Percentiles rank a stretch among this genome's conserved stretches.
These are phyloP conservation scores for Archips crataeganus DNA, from an alignment of 2,888 invertebrate species.

Conservation along the genomic window DNA sequence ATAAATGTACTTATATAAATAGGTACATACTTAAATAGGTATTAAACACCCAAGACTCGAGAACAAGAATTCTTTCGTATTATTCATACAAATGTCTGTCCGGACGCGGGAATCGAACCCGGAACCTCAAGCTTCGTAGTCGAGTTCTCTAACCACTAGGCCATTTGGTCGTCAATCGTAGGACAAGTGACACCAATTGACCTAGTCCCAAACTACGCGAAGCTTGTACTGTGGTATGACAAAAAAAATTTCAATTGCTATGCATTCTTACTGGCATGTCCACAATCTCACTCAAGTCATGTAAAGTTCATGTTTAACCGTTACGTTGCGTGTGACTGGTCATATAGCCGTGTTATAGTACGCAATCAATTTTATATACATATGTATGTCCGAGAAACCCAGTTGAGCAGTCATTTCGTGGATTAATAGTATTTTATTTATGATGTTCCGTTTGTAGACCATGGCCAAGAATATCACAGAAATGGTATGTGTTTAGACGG, in stretches of 20 bases:
- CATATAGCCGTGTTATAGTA: constrained; percentile 6
- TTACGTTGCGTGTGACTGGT: constrained; percentile 27
- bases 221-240: too few species aligned
- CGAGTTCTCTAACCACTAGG: too few species aligned
- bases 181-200: too few species aligned
- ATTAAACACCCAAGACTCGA: too few species aligned
- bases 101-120: too few species aligned
- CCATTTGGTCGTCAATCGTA: too few species aligned
- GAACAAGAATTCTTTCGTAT: too few species aligned
- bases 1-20: too few species aligned
- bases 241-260: neutral
- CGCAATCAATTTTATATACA: constrained; percentile 35
- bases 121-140: too few species aligned
- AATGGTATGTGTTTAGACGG: neutral
- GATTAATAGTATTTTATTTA: constrained; percentile 4
- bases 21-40: too few species aligned
- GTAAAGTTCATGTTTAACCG: constrained; percentile 20
- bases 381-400: constrained; percentile 28
- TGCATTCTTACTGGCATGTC: neutral
- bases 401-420: constrained; percentile 25
- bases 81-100: too few species aligned
- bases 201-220: too few species aligned
- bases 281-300: constrained; percentile 11
- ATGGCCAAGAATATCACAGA: neutral
- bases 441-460: neutral